Conservation (phyloP, 2,888 invertebrate species). For the Enchytraeus crypticus region DNA sequence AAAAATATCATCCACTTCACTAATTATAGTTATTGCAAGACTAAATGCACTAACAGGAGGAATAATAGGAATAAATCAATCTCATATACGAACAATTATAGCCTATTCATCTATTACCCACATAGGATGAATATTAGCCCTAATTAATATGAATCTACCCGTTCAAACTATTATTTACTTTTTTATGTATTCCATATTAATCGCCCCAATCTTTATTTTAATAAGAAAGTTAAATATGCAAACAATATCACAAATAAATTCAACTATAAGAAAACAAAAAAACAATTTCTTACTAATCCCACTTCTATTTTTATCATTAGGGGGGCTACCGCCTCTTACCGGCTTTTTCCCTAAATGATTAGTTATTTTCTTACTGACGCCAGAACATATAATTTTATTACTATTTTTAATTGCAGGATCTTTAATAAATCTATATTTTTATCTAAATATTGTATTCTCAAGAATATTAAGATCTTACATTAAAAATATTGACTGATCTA, state of each 20-base stretch:
- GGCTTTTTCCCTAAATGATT: constrained; percentile 25
- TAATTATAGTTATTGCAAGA: neutral
- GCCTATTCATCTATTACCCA: constrained; percentile 29
- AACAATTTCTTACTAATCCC: neutral
- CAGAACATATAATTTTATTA: neutral
- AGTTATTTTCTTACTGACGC: constrained; percentile 1
- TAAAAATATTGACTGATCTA: neutral
- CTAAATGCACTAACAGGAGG: constrained; percentile 20
- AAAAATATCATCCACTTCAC: neutral
- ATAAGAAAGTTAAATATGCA: constrained; percentile 1
- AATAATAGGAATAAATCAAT: constrained; percentile 20
- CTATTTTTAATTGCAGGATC: constrained; percentile 16
- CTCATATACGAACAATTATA: constrained; percentile 20
- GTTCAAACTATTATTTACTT: constrained; percentile 12
- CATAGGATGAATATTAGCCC: constrained; percentile 23
- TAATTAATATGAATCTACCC: neutral
- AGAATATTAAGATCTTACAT: neutral
- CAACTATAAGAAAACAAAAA: neutral
- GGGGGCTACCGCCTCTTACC: constrained; percentile 19
- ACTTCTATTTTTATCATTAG: constrained; percentile 18
- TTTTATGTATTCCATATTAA: constrained; percentile 7
- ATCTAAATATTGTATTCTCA: constrained; percentile 16
- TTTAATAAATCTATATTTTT: constrained; percentile 19
- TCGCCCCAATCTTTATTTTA: constrained; percentile 10
- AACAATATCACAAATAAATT: neutral